phyloP scores from a whole-genome alignment of 2,797 vertebrate species.

The Sciurus vulgaris region DNA sequence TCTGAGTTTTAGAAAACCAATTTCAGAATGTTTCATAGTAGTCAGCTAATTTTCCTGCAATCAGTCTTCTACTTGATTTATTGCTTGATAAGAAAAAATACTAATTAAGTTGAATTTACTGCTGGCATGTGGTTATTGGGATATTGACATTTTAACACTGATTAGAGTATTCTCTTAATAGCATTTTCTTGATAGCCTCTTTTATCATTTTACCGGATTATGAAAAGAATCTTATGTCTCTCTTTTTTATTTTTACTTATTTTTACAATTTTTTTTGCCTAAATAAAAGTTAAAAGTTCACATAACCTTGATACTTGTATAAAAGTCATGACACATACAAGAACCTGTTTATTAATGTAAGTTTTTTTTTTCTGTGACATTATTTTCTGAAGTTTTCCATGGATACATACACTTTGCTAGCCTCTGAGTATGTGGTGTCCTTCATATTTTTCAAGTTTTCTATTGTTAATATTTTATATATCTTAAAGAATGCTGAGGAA shows the following conservation, averaged over 20 bases:
- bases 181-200: slow-evolving; percentile 81
- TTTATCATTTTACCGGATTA: slow-evolving; percentile 79
- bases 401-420: background rate
- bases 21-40: slow-evolving; percentile 73
- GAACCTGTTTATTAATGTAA: background rate
- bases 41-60: slow-evolving; percentile 79
- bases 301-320: background rate
- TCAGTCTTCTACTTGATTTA: slow-evolving; percentile 84
- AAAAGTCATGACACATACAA: background rate
- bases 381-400: slow-evolving; percentile 45
- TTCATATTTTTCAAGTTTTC: background rate
- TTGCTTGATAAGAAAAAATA: slow-evolving; percentile 82
- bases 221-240: slow-evolving; percentile 64
- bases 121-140: slow-evolving; percentile 80
- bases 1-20: slow-evolving; percentile 73
- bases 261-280: slow-evolving; percentile 7
- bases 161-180: slow-evolving; percentile 84
- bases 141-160: slow-evolving; percentile 88
- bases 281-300: slow-evolving; percentile 44
- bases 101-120: slow-evolving; percentile 86
- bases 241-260: slow-evolving; percentile 57
- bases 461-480: background rate
- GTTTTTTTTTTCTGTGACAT: background rate
- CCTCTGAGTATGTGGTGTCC: background rate
- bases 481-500: background rate